These are phyloP conservation scores for Pediacus dermestoides DNA, from an alignment of 2,888 invertebrate genomes.

Conservation along the genomic window DNA sequence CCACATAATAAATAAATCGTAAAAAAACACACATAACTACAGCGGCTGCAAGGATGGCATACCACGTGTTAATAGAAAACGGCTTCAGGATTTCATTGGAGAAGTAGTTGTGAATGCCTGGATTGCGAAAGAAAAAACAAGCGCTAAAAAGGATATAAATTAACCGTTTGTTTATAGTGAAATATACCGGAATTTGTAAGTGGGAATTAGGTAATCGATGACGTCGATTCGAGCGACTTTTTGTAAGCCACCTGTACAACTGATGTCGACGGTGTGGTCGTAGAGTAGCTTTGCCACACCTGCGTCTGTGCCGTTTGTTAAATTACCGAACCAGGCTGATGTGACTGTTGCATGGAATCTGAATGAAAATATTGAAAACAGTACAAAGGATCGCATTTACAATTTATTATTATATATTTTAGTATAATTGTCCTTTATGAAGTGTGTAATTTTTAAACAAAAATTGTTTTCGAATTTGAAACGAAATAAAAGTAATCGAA, in stretches of 20 bases:
- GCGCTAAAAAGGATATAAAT: not conserved
- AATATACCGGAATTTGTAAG: not conserved
- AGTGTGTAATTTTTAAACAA: too few relatives aligned
- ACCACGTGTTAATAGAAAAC: not conserved
- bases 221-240: not conserved
- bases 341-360: too few relatives aligned
- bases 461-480: too few relatives aligned
- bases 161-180: too few relatives aligned
- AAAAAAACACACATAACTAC: not conserved
- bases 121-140: conserved; percentile 4
- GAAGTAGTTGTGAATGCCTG: not conserved
- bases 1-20: not conserved
- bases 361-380: too few relatives aligned
- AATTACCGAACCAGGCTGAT: not conserved
- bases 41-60: not conserved
- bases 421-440: too few relatives aligned
- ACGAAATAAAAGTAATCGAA: too few relatives aligned
- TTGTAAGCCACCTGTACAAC: not conserved
- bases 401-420: too few relatives aligned
- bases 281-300: not conserved
- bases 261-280: not conserved
- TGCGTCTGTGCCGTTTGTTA: not conserved
- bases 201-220: not conserved
- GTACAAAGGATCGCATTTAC: too few relatives aligned
- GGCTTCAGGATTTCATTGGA: conserved; percentile 2